Conservation (phyloP, 2,888 invertebrate genomes). For the Hetaerina titia region DNA sequence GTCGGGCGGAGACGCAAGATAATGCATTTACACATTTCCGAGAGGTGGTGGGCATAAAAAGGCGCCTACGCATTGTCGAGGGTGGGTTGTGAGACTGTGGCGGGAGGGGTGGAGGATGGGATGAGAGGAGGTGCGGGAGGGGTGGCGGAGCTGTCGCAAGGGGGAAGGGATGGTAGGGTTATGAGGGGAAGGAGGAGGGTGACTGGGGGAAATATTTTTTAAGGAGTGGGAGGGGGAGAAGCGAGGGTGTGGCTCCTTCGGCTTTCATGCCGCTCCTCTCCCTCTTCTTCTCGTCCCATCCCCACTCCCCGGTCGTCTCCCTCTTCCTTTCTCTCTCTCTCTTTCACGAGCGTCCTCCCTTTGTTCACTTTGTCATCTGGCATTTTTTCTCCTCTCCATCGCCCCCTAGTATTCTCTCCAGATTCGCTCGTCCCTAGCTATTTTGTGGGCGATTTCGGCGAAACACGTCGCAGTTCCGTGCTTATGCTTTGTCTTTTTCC, state of each 20-base stretch:
- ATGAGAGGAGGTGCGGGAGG: background rate
- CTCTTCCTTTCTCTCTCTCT: background rate
- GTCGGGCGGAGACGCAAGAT: conserved; percentile 61
- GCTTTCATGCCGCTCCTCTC: conserved; percentile 52
- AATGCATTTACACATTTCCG: conserved; percentile 67
- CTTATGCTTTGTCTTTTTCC: no score
- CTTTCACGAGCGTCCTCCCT: background rate
- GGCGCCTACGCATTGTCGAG: conserved; percentile 54
- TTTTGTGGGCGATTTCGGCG: background rate
- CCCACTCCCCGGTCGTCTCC: background rate
- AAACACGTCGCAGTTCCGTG: background rate
- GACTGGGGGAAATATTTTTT: background rate
- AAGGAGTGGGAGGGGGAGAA: background rate
- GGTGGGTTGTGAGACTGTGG: conserved; percentile 41
- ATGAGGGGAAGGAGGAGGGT: conserved; percentile 22
- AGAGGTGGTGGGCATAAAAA: conserved; percentile 65
- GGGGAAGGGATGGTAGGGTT: background rate
- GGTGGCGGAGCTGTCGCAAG: background rate
- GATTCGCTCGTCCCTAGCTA: background rate
- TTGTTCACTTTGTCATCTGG: background rate
- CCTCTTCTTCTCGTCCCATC: background rate
- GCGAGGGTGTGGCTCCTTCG: conserved; percentile 48
- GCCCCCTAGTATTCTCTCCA: background rate
- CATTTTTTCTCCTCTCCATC: background rate
- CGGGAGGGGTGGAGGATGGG: background rate